A percentile compares a stretch with the other conserved stretches of the same genome.
phyloP scores from a whole-genome alignment of 30 jellyfish, hydroid and myxozoan genomes.

The Haliclystus octoradiatus region DNA sequence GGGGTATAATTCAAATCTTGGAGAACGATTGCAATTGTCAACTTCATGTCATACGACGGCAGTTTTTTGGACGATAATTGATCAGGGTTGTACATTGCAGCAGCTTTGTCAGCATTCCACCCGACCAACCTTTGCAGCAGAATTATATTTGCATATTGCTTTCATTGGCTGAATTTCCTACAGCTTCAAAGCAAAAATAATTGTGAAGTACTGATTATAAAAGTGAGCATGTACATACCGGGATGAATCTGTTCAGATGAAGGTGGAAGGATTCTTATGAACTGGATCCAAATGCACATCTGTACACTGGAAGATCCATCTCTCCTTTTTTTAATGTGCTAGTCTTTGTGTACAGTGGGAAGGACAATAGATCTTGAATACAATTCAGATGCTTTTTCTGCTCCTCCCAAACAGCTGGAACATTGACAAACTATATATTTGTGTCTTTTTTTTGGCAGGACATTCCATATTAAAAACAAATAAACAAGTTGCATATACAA shows the following conservation, averaged over 20 bases:
- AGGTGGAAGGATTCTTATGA: conserved; percentile 26
- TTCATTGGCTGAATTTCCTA: conserved; percentile 30
- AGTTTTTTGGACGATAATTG: no score
- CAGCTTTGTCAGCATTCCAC: conserved; percentile 27
- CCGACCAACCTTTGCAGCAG: conserved; percentile 12
- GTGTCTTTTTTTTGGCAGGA: no score
- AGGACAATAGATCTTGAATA: conserved; percentile 16
- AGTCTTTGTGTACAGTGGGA: conserved; percentile 20
- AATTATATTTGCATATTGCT: conserved; percentile 33
- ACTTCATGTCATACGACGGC: neutral
- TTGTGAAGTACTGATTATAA: no score
- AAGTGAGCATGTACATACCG: neutral
- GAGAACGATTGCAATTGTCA: neutral
- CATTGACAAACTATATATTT: no score
- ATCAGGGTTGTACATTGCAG: neutral
- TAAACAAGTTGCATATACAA: no score
- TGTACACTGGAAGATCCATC: conserved; percentile 17
- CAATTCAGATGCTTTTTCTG: conserved; percentile 42
- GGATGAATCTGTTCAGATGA: conserved; percentile 9
- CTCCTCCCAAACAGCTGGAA: conserved; percentile 14
- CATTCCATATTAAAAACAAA: no score
- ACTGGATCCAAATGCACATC: conserved; percentile 41
- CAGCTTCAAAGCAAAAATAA: neutral
- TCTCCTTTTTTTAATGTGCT: conserved; percentile 19
- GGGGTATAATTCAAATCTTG: neutral